Evolutionary conservation across 2,888 invertebrate species (phyloP), one percentile per base, ranked within the genome.

Genomic region (Meghimatium bilineatum): DNA sequence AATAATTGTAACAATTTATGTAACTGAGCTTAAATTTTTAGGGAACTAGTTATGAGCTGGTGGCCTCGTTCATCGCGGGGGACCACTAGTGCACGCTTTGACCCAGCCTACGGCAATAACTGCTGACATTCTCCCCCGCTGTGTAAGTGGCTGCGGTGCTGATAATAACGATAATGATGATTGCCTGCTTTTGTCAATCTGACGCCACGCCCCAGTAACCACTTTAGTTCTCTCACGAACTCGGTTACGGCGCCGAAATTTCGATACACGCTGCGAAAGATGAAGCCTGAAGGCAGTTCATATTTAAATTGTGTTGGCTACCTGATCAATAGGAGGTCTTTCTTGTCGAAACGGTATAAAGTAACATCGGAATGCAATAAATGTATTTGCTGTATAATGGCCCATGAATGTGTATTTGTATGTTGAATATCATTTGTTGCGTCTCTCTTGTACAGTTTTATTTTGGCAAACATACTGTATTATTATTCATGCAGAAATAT

Each of bases 151-250:
- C 14, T 6, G 72, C 44, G 44, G 14, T 44, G 44, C 26, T 44
- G 29, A 38, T 29, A 29, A 17, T 44, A 44, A 26, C 17, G 44
- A 72, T 72, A 72, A 72, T 72, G 44, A 72, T 72, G 72, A 72
- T 72, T 72, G 49, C 29, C 44, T n/a, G 38, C n/a, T 12, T 2
- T 72, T 29, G n/a, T 44, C 44, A 44, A 72, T 2, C 5, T 44
- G 49, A 72, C 44, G 44, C 44, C 72, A n/a, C 49, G 44, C 26
- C 72, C 49, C 44, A n/a, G 72, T n/a, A 44, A 44, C 3, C n/a
- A 72, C 72, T 44, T 44, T 72, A 44, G n/a, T 44, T 6, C 14
- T 44, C n/a, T 14, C n/a, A 2, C 6, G n/a, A 72, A 72, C 26
- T 10, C 29, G 1, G n/a, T 26, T 8, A 12, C 23, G 5, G n/a